Conservation (phyloP, 2,888 invertebrate genomes). For the Acanthococcus lagerstroemiae region DNA sequence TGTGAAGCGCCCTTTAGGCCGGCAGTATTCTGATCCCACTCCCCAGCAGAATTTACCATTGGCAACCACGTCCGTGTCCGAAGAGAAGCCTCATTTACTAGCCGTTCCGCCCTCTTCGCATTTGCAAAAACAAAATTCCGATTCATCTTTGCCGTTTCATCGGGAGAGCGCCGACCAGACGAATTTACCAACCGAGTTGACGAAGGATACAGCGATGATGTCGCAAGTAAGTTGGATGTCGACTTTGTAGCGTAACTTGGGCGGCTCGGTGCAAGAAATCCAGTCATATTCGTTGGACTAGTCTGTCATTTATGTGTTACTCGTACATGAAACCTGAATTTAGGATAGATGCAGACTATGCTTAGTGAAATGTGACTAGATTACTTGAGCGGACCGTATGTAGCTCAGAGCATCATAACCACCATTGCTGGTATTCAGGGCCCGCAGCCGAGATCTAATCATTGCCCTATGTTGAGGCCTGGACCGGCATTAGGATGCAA, state of each 20-base stretch:
- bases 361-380: too few species aligned
- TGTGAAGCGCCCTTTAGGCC: slow-evolving; percentile 42
- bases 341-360: too few species aligned
- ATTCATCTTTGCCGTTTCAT: slow-evolving; percentile 15
- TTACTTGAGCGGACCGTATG: too few species aligned
- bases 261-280: background rate
- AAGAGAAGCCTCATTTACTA: slow-evolving; percentile 2
- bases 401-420: too few species aligned
- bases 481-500: slow-evolving; percentile 80
- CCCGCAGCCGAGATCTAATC: slow-evolving; percentile 53
- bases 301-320: background rate
- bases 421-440: too few species aligned
- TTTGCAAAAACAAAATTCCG: slow-evolving; percentile 49
- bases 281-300: background rate
- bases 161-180: background rate
- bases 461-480: slow-evolving; percentile 71
- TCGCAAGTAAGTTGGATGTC: too few species aligned
- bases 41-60: slow-evolving; percentile 11
- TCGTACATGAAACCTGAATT: too few species aligned
- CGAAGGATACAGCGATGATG: background rate
- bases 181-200: background rate
- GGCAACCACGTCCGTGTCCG: background rate
- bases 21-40: slow-evolving; percentile 50
- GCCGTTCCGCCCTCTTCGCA: slow-evolving; percentile 39
- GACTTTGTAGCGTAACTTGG: background rate